Conservation (phyloP, 1,140 invertebrate species). For the Leptestheria dahalacensis region DNA sequence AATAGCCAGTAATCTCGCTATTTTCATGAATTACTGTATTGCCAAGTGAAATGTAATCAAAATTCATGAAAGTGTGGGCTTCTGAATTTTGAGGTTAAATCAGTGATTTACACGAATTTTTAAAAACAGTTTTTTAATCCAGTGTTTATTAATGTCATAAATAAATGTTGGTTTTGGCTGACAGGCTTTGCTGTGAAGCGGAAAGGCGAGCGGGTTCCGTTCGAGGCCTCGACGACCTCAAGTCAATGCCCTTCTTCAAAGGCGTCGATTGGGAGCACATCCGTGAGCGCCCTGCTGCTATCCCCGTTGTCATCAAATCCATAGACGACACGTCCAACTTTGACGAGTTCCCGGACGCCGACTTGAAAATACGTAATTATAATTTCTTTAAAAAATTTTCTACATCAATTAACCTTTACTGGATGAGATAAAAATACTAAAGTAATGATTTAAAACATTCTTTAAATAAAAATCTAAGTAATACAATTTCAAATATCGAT, state of each 20-base stretch:
- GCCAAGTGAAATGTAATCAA: too few species aligned
- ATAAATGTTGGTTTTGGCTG: too few species aligned
- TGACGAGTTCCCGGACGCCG: conserved; percentile 98
- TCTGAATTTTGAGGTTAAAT: too few species aligned
- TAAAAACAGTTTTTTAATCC: background rate
- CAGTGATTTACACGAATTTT: background rate
- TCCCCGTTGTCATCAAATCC: conserved; percentile 66
- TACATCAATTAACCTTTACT: background rate
- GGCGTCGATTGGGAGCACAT: conserved; percentile 94
- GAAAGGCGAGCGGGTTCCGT: conserved; percentile 81
- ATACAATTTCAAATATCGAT: background rate
- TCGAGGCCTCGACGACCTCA: conserved; percentile 74
- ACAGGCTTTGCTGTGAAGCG: conserved; percentile 81
- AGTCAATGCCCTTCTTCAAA: conserved; percentile 67
- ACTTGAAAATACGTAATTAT: conserved; percentile 90
- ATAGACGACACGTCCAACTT: conserved; percentile 95
- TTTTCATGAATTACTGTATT: too few species aligned
- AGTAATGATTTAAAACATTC: too few species aligned
- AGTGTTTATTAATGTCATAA: background rate
- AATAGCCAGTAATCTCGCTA: too few species aligned
- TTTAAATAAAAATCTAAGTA: too few species aligned
- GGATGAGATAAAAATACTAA: too few species aligned
- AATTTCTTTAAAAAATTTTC: conserved; percentile 4
- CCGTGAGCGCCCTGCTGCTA: conserved; percentile 90
- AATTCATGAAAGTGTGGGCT: too few species aligned